These are phyloP conservation scores for Aricia artaxerxes DNA, from an alignment of 2,888 invertebrate species.

Conservation along the genomic window DNA sequence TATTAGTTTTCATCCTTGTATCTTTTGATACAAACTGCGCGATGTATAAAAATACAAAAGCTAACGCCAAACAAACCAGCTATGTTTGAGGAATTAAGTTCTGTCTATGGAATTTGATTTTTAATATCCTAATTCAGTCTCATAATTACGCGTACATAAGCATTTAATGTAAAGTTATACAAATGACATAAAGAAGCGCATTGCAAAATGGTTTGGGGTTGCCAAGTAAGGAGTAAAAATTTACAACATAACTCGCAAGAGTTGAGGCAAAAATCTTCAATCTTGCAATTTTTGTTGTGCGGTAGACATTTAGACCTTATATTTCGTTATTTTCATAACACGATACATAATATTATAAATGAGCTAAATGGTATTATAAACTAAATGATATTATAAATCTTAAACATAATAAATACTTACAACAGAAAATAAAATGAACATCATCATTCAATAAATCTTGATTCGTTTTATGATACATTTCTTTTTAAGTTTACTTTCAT, in stretches of 20 bases:
- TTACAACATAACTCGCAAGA: slow-evolving; percentile 13
- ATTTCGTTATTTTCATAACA: background rate
- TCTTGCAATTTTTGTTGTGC: background rate
- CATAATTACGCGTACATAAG: slow-evolving; percentile 74
- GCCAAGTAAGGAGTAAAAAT: slow-evolving; percentile 42
- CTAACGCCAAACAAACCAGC: slow-evolving; percentile 2
- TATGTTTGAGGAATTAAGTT: background rate
- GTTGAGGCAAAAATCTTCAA: background rate
- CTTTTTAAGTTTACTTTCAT: background rate
- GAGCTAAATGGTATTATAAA: background rate
- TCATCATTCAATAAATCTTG: background rate
- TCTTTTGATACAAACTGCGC: background rate
- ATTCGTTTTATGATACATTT: background rate
- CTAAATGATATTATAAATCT: too few relatives aligned
- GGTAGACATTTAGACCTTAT: background rate
- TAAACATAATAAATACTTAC: background rate
- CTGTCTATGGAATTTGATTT: slow-evolving; percentile 42
- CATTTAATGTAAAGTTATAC: slow-evolving; percentile 53
- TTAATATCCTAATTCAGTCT: slow-evolving; percentile 73
- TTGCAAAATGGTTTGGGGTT: slow-evolving; percentile 38
- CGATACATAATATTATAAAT: background rate
- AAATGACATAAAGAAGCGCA: slow-evolving; percentile 44
- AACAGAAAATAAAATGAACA: background rate
- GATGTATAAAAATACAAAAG: slow-evolving; percentile 12
- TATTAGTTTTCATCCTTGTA: background rate